Conservation (phyloP, 2,113 vertebrate genomes). For the Glaucidium brasilianum region DNA sequence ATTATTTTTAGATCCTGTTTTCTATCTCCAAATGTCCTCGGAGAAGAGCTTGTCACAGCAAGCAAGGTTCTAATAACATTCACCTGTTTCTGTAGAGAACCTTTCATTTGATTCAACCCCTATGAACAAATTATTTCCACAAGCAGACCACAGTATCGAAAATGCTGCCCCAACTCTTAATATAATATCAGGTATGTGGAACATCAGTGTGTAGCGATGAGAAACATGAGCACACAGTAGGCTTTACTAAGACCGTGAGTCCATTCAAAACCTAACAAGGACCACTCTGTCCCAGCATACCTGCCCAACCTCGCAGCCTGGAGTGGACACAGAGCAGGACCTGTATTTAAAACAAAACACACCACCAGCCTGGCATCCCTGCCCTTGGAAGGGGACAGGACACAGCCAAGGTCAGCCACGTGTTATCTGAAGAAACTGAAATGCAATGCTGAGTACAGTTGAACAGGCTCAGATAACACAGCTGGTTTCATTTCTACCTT, state of each 20-base stretch:
- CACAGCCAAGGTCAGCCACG: neutral
- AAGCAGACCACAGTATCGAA: neutral
- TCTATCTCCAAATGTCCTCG: neutral
- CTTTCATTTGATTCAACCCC: neutral
- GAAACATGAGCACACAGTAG: neutral
- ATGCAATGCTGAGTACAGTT: neutral
- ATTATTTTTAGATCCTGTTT: neutral
- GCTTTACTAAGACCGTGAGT: neutral
- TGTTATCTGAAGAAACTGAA: neutral
- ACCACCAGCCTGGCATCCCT: neutral
- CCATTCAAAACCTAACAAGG: neutral
- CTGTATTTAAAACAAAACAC: neutral
- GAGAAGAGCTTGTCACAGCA: neutral
- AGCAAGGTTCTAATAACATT: neutral
- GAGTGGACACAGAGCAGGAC: neutral
- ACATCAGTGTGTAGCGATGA: neutral
- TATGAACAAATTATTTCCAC: neutral
- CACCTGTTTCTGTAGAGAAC: neutral
- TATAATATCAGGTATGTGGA: neutral
- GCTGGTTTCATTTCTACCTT: neutral
- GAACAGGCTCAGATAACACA: conserved; percentile 15
- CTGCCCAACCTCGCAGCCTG: fast-evolving
- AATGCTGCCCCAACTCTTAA: neutral
- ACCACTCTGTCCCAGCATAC: neutral
- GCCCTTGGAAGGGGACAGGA: neutral